Evolutionary conservation across 2,797 vertebrate species (phyloP).

Genomic region (Thamnophis elegans): DNA sequence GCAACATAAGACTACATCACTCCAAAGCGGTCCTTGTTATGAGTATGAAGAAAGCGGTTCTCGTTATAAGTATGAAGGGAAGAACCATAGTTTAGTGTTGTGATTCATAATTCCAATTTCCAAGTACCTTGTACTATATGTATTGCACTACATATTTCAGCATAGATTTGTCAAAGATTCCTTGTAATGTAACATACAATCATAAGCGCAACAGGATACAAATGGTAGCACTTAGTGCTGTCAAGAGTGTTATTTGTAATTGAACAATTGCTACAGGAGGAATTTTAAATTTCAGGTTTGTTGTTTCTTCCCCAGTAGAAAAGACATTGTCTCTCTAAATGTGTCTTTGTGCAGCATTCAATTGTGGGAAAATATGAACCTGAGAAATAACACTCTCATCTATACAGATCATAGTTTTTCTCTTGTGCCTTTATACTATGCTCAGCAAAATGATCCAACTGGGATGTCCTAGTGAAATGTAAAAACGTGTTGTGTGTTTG

Average conservation of each 20-base stretch:
- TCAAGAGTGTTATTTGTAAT: slow-evolving; percentile 44
- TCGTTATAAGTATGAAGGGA: background rate
- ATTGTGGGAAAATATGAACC: slow-evolving; percentile 22
- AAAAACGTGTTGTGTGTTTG: slow-evolving; percentile 17
- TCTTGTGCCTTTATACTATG: slow-evolving; percentile 15
- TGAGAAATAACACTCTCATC: slow-evolving; percentile 13
- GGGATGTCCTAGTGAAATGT: slow-evolving; percentile 17
- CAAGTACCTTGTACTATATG: background rate
- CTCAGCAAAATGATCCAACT: slow-evolving; percentile 28
- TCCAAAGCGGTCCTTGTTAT: too few relatives aligned
- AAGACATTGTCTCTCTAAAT: slow-evolving; percentile 13
- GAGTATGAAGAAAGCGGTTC: background rate
- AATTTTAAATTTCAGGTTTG: slow-evolving; percentile 33
- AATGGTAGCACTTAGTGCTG: slow-evolving; percentile 29
- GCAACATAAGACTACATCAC: background rate
- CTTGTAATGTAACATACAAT: slow-evolving; percentile 24
- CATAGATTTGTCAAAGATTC: slow-evolving; percentile 23
- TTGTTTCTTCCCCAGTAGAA: slow-evolving; percentile 24
- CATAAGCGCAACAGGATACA: slow-evolving; percentile 40
- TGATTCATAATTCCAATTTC: background rate
- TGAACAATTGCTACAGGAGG: slow-evolving; percentile 29
- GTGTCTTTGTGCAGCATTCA: slow-evolving; percentile 1
- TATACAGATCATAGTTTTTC: background rate
- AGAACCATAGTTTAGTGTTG: background rate
- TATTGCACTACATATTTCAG: background rate